Evolutionary conservation across 1,140 invertebrate species (phyloP).

Genomic region (Leptonema lineaticorne): DNA sequence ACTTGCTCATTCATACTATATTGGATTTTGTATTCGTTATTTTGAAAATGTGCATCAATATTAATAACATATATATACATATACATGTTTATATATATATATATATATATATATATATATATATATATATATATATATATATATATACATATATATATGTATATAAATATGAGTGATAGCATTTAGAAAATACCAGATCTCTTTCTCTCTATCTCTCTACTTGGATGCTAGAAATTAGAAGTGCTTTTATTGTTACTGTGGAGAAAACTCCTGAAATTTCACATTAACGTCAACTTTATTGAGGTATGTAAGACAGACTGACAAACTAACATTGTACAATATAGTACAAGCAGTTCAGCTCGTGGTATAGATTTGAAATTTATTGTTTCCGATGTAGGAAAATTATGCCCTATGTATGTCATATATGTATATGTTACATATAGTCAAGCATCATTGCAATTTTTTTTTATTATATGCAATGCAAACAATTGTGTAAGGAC

Average conservation of each 20-base stretch:
- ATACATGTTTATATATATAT: too few species aligned
- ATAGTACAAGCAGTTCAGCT: slow-evolving; percentile 14
- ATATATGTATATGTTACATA: too few species aligned
- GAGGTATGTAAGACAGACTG: slow-evolving; percentile 28
- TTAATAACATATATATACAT: too few species aligned
- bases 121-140: too few species aligned
- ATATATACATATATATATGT: too few species aligned
- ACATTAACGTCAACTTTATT: slow-evolving; percentile 18
- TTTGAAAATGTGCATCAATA: slow-evolving; percentile 13
- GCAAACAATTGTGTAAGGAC: slow-evolving; percentile 61
- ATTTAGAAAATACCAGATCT: slow-evolving; percentile 27
- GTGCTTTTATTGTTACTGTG: slow-evolving; percentile 11
- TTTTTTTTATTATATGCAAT: slow-evolving; percentile 42
- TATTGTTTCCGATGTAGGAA: slow-evolving; percentile 11
- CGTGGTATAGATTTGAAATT: slow-evolving; percentile 14
- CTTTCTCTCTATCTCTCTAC: too few species aligned
- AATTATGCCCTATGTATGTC: neutral
- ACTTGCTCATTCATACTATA: slow-evolving; percentile 33
- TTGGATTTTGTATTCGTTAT: slow-evolving; percentile 13
- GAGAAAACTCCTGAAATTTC: slow-evolving; percentile 24
- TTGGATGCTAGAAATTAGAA: neutral
- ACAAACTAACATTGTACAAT: slow-evolving; percentile 21
- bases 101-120: too few species aligned
- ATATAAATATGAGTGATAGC: slow-evolving; percentile 3
- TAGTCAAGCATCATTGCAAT: slow-evolving; percentile 24